Conservation (phyloP, 2,888 invertebrate species). For the Nyleta sp. region DNA sequence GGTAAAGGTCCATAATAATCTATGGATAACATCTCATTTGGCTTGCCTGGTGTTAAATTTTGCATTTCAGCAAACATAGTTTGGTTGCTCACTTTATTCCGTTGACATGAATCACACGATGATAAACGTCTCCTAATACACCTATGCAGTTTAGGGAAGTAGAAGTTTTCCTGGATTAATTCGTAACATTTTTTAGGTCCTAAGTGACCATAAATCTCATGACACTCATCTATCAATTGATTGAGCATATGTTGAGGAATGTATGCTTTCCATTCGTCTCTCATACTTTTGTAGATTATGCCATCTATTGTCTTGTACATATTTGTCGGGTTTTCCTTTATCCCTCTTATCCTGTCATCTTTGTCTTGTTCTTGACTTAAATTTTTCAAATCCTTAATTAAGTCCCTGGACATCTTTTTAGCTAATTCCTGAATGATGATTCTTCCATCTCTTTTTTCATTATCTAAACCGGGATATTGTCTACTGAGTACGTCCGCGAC, state of each 20-base stretch:
- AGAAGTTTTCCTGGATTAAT: not conserved
- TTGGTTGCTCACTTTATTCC: constrained; percentile 27
- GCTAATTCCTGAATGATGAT: not conserved
- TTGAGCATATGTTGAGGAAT: not conserved
- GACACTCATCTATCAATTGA: constrained; percentile 16
- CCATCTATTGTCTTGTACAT: not conserved
- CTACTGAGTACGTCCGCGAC: not conserved
- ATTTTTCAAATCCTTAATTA: not conserved
- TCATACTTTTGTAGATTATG: not conserved
- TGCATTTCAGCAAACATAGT: not conserved
- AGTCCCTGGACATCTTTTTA: not conserved
- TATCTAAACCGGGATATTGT: not conserved
- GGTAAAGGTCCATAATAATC: too few relatives aligned
- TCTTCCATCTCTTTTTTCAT: constrained; percentile 4
- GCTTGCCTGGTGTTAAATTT: constrained; percentile 11
- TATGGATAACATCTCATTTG: not conserved
- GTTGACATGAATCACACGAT: constrained; percentile 27
- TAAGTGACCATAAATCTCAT: constrained; percentile 1
- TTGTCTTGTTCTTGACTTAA: not conserved
- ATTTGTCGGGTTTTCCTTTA: not conserved
- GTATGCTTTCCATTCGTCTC: not conserved
- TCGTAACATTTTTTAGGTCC: not conserved
- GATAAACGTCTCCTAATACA: not conserved
- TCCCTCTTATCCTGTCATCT: not conserved
- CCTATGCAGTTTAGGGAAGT: constrained; percentile 3